phyloP scores from a whole-genome alignment of 1,140 invertebrate genomes.

The Helicoverpa armigera region DNA sequence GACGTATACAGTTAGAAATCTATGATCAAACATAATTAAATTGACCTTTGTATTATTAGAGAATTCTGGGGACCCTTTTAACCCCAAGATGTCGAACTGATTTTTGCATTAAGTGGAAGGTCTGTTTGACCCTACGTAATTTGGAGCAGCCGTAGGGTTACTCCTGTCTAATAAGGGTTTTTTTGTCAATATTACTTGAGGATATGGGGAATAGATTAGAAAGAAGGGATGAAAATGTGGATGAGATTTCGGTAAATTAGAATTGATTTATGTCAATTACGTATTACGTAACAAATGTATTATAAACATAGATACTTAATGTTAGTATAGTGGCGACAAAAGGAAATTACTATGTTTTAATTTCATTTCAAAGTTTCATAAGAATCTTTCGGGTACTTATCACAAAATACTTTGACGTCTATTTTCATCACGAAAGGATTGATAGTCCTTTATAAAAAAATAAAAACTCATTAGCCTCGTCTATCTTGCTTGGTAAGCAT shows the following conservation, averaged over 20 bases:
- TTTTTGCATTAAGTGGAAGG: slow-evolving; percentile 15
- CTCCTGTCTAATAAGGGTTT: slow-evolving; percentile 8
- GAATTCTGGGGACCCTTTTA: background rate
- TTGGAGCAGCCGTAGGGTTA: background rate
- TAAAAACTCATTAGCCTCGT: no score
- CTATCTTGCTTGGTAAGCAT: no score
- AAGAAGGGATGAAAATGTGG: background rate
- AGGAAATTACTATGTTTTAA: no score
- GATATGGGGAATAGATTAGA: slow-evolving; percentile 5
- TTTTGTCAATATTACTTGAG: slow-evolving; percentile 30
- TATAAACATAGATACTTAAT: no score
- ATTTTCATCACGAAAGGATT: no score
- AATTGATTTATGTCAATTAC: background rate
- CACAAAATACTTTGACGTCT: no score
- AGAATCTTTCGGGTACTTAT: no score
- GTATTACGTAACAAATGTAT: background rate
- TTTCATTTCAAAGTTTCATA: no score
- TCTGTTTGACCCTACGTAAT: slow-evolving; percentile 18
- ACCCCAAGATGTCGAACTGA: background rate
- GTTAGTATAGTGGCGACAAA: no score
- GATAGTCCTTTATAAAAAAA: no score
- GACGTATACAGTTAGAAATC: no score
- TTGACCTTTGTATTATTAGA: background rate
- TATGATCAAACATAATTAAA: slow-evolving; percentile 11
- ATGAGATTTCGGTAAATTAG: no score